These are phyloP conservation scores for Vulpes lagopus DNA, from an alignment of 2,113 vertebrate species.

Conservation along the genomic window DNA sequence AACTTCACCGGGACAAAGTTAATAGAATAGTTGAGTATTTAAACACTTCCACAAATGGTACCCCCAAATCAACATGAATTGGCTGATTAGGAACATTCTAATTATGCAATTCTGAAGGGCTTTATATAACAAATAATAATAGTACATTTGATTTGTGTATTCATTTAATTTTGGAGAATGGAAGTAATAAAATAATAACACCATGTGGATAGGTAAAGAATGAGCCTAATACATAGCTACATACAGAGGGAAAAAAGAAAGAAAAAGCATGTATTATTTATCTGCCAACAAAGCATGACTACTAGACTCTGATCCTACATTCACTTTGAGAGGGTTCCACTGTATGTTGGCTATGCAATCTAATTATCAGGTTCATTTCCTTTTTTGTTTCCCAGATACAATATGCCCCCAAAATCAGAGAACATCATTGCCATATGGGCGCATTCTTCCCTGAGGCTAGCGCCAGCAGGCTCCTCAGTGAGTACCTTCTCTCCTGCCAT, in stretches of 20 bases:
- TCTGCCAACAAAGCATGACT: not conserved
- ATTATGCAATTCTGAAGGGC: not conserved
- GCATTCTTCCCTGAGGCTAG: rapidly evolving
- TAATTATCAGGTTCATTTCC: not conserved
- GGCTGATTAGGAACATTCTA: not conserved
- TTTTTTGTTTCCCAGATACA: not conserved
- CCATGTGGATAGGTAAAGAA: not conserved
- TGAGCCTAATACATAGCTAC: not conserved
- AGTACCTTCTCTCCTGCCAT: not conserved
- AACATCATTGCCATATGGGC: not conserved
- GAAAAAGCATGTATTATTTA: not conserved
- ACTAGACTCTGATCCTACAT: not conserved
- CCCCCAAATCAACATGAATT: not conserved
- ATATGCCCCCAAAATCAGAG: not conserved
- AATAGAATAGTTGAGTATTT: not conserved
- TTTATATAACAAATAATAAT: conserved; percentile 32
- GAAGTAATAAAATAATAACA: not conserved
- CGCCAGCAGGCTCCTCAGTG: not conserved
- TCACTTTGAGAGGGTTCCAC: not conserved
- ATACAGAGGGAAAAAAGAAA: not conserved
- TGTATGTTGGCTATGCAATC: not conserved
- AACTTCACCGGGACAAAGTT: conserved; percentile 34
- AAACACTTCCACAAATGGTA: not conserved
- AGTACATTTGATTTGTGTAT: not conserved
- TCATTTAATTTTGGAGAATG: conserved; percentile 1